Evolutionary conservation across 2,888 invertebrate genomes (phyloP).

Genomic region (Athrips mouffetella): DNA sequence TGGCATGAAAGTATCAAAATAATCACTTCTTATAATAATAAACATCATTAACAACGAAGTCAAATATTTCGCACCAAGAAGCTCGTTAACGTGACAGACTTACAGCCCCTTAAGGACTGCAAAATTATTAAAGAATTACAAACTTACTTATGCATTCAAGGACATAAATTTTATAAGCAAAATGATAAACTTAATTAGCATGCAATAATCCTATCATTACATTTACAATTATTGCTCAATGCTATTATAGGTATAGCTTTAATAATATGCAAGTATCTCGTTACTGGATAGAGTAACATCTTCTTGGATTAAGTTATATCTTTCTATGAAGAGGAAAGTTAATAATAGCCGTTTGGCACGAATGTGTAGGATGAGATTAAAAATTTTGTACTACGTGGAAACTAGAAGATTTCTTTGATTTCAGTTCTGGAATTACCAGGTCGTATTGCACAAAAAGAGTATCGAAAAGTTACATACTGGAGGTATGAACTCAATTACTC

Average conservation of each 20-base stretch:
- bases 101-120: neutral
- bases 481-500: no score
- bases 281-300: conserved; percentile 31
- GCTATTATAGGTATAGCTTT: conserved; percentile 30
- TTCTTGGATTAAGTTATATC: conserved; percentile 59
- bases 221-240: conserved; percentile 23
- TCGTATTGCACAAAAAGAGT: no score
- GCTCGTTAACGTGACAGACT: neutral
- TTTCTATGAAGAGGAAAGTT: conserved; percentile 42
- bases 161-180: conserved; percentile 33
- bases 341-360: conserved; percentile 66
- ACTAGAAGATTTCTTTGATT: neutral
- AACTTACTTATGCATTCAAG: conserved; percentile 23
- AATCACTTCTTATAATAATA: no score
- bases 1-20: no score
- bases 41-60: no score
- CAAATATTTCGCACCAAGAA: neutral
- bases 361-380: conserved; percentile 34
- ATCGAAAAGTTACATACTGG: no score
- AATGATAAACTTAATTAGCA: conserved; percentile 28
- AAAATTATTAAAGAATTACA: neutral
- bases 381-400: neutral
- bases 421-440: neutral
- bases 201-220: conserved; percentile 41
- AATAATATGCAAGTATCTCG: conserved; percentile 19